A percentile compares a stretch with the other conserved stretches of the same genome.
Conservation (phyloP, 2,113 vertebrate genomes). For the Thunnus maccoyii region DNA sequence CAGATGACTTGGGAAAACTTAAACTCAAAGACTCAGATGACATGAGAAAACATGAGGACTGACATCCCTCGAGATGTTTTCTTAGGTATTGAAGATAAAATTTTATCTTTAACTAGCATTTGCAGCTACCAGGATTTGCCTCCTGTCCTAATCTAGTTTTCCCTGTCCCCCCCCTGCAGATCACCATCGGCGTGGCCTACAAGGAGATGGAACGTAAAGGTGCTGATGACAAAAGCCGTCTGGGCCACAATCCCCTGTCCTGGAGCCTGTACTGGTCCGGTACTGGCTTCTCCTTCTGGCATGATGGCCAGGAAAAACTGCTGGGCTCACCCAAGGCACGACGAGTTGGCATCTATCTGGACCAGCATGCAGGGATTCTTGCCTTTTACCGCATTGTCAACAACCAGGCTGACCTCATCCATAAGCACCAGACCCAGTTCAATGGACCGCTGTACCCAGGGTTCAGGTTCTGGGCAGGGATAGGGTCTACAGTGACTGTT, state of each 20-base stretch:
- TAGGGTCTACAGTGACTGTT: conserved; percentile 71
- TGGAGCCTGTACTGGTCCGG: conserved; percentile 87
- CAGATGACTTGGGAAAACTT: too few species aligned
- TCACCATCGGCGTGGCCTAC: conserved; percentile 82
- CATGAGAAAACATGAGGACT: too few species aligned
- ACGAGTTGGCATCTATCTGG: conserved; percentile 82
- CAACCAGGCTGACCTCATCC: conserved; percentile 78
- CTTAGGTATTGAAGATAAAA: too few species aligned
- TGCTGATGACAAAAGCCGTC: conserved; percentile 72
- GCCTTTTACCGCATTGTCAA: conserved; percentile 80
- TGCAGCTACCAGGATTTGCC: background rate
- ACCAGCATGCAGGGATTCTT: conserved; percentile 82
- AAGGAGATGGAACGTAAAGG: conserved; percentile 76
- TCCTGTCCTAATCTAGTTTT: background rate
- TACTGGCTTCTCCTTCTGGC: conserved; percentile 82
- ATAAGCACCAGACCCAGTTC: conserved; percentile 75
- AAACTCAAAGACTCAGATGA: too few species aligned
- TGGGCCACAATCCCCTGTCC: conserved; percentile 84
- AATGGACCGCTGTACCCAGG: conserved; percentile 78
- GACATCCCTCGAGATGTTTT: too few species aligned
- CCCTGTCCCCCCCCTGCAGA: conserved; percentile 48
- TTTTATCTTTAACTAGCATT: too few species aligned
- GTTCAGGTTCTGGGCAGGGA: conserved; percentile 82
- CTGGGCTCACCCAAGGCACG: conserved; percentile 76
- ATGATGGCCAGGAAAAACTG: conserved; percentile 73